Base-by-base conservation (phyloP, 2,888 invertebrate genomes). In the Chaetogeoica ovagalla region DNA sequence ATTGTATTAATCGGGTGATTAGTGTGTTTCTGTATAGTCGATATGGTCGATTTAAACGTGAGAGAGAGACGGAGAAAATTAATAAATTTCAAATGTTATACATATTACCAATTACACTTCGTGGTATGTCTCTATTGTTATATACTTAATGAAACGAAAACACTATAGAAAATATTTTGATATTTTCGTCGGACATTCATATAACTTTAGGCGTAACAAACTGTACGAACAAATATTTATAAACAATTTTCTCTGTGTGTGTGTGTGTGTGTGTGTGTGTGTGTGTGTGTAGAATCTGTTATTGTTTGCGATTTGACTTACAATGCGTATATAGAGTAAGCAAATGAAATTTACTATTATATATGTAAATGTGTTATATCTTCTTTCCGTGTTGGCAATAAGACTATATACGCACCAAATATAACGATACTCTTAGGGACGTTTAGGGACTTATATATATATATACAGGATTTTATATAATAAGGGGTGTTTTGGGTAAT, bases 401-500 rank as follows among this genome's bases (percentile, higher is more conserved):
- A 60, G 7, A 72, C 43, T 72, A 57, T 72, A 57, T 7, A 48
- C 11, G 30, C 30, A 73, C 15, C 52, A 37, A 52, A 73, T 63
- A 73, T 63, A 21, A 37, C 5, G n/a, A 15, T n/a, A 21, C 21
- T 55, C 57, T 39, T 65, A 37, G 30, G 63, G 55, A 55, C 55
- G 21, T 74, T 55, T 57, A 52, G 55, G 43, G 39, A 39, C 7
- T 75, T 23, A 23, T 19, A 55, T 23, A 57, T 21, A 37, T 57
- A 43, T 66, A 43, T 21, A 65, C 19, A 13, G 21, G 65, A 30
- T 75, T 76, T 48, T 63, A 48, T 66, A 48, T 66, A 48, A 66
- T 76, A 76, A 59, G 30, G 66, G 75, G 39, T 30, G 30, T 65
- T 68, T 68, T 30, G 4, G 59, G 23, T 39, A 75, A 75, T 52